Evolutionary conservation across 2,113 vertebrate species (phyloP).

Genomic region (Athene noctua): DNA sequence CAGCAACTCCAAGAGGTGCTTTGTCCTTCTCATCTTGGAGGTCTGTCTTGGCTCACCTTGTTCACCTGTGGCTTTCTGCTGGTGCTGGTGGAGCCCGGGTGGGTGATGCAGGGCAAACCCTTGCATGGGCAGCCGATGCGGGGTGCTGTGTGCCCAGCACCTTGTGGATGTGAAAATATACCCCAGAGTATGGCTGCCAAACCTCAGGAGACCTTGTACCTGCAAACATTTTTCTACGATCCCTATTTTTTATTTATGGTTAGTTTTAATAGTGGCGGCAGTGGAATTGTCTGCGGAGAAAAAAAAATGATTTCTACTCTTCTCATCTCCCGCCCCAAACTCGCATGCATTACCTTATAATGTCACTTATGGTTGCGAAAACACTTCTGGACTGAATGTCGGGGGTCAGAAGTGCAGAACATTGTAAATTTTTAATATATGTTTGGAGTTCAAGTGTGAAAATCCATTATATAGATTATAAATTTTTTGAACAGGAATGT

Average conservation of each 20-base stretch:
- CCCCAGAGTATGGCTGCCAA: not conserved
- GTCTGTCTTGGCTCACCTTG: not conserved
- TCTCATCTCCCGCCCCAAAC: not conserved
- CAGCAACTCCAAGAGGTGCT: not conserved
- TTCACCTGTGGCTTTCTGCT: not conserved
- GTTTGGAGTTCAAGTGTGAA: conserved; percentile 59
- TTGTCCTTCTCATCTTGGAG: not conserved
- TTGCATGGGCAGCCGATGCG: fast-evolving
- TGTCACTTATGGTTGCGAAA: not conserved
- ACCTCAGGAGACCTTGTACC: not conserved
- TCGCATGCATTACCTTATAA: not conserved
- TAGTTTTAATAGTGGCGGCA: not conserved
- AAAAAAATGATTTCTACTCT: not conserved
- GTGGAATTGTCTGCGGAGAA: not conserved
- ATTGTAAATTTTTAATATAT: conserved; percentile 31
- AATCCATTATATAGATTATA: conserved; percentile 45
- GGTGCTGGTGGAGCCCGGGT: not conserved
- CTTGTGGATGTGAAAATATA: not conserved
- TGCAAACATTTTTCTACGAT: not conserved
- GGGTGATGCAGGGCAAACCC: not conserved
- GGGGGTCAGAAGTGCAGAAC: conserved; percentile 32
- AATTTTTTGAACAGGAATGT: conserved; percentile 28
- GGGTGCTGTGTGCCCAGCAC: not conserved
- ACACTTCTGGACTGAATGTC: not conserved
- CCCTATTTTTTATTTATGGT: not conserved